Conservation (phyloP, 2,888 invertebrate species). For the Spilosoma lubricipeda region DNA sequence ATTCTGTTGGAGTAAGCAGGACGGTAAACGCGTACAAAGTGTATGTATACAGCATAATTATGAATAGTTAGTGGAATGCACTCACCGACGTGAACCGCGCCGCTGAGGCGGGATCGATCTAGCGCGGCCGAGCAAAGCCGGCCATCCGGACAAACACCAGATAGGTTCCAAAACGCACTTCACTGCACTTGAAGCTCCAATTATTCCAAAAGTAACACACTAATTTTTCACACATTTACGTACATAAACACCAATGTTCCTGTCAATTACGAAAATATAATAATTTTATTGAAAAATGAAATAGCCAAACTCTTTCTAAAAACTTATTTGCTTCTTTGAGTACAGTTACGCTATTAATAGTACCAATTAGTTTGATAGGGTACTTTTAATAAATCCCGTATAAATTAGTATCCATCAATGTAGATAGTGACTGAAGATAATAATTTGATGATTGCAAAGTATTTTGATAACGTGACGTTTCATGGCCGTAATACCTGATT, state of each 20-base stretch:
- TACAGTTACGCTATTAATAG: constrained; percentile 4
- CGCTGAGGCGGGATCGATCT: constrained; percentile 77
- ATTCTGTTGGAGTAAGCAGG: constrained; percentile 25
- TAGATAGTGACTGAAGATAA: constrained; percentile 66
- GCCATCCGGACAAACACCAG: constrained; percentile 61
- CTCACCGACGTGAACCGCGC: constrained; percentile 69
- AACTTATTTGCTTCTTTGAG: background rate
- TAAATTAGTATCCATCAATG: constrained; percentile 65
- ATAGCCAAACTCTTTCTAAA: background rate
- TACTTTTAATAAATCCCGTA: background rate
- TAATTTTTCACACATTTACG: constrained; percentile 37
- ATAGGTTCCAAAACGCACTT: constrained; percentile 51
- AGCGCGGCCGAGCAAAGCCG: constrained; percentile 70
- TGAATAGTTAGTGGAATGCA: constrained; percentile 53
- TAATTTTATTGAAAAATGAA: background rate
- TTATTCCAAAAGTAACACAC: constrained; percentile 41
- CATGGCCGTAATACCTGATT: constrained; percentile 58
- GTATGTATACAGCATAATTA: constrained; percentile 38
- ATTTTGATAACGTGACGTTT: constrained; percentile 55
- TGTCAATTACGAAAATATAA: constrained; percentile 12
- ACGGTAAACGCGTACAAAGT: constrained; percentile 31
- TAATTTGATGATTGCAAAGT: constrained; percentile 53
- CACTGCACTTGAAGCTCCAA: constrained; percentile 60
- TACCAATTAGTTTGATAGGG: constrained; percentile 24
- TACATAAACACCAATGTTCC: constrained; percentile 22